Conservation (phyloP, 2,797 vertebrate species). For the Falco concolor region DNA sequence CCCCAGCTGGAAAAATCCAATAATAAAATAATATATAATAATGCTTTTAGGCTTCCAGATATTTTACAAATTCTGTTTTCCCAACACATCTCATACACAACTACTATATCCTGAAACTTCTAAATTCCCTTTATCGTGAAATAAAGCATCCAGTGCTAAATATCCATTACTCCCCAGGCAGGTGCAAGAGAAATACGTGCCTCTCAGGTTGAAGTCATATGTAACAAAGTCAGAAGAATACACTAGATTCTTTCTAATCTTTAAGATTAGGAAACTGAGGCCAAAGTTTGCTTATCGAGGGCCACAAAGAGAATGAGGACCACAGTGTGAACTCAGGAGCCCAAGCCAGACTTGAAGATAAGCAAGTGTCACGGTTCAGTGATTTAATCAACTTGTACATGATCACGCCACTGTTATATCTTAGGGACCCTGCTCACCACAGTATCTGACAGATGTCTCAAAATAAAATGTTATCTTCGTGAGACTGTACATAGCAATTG, state of each 20-base stretch:
- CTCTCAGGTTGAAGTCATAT: background rate
- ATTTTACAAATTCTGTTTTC: background rate
- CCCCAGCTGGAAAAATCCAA: background rate
- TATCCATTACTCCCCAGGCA: background rate
- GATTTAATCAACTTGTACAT: background rate
- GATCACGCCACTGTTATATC: background rate
- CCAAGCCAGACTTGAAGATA: background rate
- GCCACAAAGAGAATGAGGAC: background rate
- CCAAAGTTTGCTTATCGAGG: background rate
- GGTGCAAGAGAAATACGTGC: background rate
- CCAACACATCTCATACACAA: background rate
- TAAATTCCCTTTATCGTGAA: background rate
- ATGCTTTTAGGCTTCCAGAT: background rate
- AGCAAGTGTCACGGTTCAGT: background rate
- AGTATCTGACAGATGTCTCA: background rate
- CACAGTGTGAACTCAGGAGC: background rate
- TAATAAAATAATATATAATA: background rate
- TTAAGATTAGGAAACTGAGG: constrained; percentile 4
- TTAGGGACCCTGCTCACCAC: background rate
- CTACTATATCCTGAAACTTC: background rate
- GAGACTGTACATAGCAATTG: background rate
- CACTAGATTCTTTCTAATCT: background rate
- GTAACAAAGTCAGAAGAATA: background rate
- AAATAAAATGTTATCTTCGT: background rate
- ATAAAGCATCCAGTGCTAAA: background rate